A percentile compares a stretch with the other conserved stretches of the same genome.
Conservation (phyloP, 53 echinoderm and acorn worm species). For the Hippasteria phrygiana region DNA sequence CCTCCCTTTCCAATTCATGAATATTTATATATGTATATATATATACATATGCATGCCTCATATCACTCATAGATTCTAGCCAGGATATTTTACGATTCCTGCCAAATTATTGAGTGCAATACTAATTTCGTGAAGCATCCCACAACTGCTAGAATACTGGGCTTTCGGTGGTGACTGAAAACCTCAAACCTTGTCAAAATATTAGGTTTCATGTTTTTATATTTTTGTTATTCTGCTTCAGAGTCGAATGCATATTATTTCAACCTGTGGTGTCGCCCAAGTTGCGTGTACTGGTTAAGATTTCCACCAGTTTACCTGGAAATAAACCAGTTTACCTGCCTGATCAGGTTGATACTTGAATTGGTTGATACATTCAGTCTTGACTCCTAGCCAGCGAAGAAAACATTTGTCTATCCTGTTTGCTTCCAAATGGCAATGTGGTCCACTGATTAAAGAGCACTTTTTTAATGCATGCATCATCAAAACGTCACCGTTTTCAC, state of each 20-base stretch:
- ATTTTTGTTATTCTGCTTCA: no score
- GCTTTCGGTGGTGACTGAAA: constrained; percentile 1
- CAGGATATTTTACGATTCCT: constrained; percentile 5
- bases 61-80: constrained; percentile 12
- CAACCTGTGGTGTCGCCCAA: no score
- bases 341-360: neutral
- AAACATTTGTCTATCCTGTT: no score
- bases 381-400: no score
- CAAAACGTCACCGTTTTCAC: no score
- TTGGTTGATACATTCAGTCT: neutral
- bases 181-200: constrained; percentile 22
- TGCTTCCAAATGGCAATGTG: neutral
- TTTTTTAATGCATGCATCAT: neutral
- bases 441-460: no score
- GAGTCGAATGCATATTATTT: no score
- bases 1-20: constrained; percentile 18
- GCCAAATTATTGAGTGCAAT: constrained; percentile 21
- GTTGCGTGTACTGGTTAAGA: no score
- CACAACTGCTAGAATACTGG: neutral
- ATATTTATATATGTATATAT: neutral
- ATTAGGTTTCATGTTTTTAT: no score
- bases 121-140: constrained; percentile 16
- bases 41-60: constrained; percentile 50
- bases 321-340: neutral
- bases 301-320: no score